Conservation (phyloP, 2,888 invertebrate genomes). For the Tricholauxania praeusta region DNA sequence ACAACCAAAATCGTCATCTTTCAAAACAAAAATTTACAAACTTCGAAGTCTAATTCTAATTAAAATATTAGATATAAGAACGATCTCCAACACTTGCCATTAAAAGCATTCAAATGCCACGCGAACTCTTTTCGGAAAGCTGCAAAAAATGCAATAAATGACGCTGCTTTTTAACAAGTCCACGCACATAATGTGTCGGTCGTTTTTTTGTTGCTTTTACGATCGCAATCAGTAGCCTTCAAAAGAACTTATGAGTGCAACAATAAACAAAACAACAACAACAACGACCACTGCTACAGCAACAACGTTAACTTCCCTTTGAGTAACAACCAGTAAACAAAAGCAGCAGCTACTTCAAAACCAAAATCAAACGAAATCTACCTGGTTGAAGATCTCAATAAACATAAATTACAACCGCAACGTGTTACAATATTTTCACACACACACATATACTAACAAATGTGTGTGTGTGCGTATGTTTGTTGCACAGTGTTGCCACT, state of each 20-base stretch:
- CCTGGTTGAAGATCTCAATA: constrained; percentile 24
- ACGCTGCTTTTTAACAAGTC: background rate
- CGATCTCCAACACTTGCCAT: too few species aligned
- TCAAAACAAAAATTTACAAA: too few species aligned
- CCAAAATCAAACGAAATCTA: constrained; percentile 13
- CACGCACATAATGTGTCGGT: background rate
- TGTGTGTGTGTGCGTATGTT: background rate
- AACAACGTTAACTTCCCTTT: constrained; percentile 1
- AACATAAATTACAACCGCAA: constrained; percentile 19
- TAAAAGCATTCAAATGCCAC: too few species aligned
- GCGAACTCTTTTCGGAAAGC: too few species aligned
- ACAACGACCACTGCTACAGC: constrained; percentile 35
- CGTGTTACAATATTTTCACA: background rate
- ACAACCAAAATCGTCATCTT: too few species aligned
- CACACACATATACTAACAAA: background rate
- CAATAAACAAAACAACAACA: constrained; percentile 34
- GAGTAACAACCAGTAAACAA: constrained; percentile 13
- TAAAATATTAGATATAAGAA: too few species aligned
- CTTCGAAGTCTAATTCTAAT: too few species aligned
- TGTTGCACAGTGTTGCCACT: constrained; percentile 11
- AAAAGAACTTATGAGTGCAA: constrained; percentile 10
- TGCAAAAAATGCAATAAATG: too few species aligned
- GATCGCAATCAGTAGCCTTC: constrained; percentile 5
- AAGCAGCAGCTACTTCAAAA: background rate
- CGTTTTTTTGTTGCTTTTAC: constrained; percentile 3